phyloP scores from a whole-genome alignment of 2,113 vertebrate species.

The Labeo rohita region DNA sequence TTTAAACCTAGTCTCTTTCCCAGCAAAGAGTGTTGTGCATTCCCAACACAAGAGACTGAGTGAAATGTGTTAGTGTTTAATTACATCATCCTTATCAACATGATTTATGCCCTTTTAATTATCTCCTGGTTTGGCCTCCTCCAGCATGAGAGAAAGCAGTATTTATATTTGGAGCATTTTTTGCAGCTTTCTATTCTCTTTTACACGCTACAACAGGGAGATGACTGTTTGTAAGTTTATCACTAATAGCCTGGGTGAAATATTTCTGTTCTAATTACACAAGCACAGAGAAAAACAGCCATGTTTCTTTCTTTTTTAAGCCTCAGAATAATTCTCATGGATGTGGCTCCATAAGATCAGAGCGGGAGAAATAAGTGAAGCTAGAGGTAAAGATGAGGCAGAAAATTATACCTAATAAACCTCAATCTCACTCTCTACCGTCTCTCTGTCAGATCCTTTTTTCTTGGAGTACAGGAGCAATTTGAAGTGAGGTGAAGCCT shows the following conservation, averaged over 20 bases:
- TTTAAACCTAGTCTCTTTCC: neutral
- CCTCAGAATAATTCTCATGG: slow-evolving; percentile 43
- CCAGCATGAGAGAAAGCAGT: slow-evolving; percentile 33
- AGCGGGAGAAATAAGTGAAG: slow-evolving; percentile 48
- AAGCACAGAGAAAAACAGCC: slow-evolving; percentile 3
- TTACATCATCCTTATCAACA: slow-evolving; percentile 47
- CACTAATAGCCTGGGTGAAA: slow-evolving; percentile 28
- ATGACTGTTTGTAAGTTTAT: slow-evolving; percentile 12
- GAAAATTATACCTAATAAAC: slow-evolving; percentile 45
- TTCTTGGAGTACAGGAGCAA: neutral
- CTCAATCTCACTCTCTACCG: neutral
- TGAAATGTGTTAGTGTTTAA: slow-evolving; percentile 52
- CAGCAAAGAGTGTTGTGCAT: neutral
- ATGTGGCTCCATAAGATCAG: slow-evolving; percentile 51
- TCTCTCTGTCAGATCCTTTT: slow-evolving; percentile 1
- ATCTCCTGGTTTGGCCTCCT: slow-evolving; percentile 43
- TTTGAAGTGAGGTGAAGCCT: slow-evolving; percentile 14
- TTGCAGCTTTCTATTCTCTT: neutral
- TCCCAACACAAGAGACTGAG: slow-evolving; percentile 29
- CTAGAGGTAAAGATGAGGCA: slow-evolving; percentile 57
- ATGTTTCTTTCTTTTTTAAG: slow-evolving; percentile 19
- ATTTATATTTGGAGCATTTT: slow-evolving; percentile 37
- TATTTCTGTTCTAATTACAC: slow-evolving; percentile 24
- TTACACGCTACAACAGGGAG: slow-evolving; percentile 3
- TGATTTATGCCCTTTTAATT: slow-evolving; percentile 56